phyloP scores from a whole-genome alignment of 2,113 vertebrate genomes.

The Pluvianellus socialis region DNA sequence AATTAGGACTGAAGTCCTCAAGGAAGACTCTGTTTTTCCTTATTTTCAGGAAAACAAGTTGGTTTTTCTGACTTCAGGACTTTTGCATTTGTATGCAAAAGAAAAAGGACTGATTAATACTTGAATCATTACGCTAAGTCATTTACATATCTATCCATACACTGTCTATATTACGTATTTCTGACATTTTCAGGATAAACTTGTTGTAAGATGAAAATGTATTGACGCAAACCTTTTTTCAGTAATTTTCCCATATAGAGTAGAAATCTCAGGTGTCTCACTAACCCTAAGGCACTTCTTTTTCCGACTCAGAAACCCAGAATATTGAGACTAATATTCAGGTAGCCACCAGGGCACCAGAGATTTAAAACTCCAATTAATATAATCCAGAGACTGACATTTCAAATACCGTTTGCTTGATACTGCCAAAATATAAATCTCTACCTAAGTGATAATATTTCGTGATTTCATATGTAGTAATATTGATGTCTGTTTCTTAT shows the following conservation, averaged over 20 bases:
- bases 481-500: too few species aligned
- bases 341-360: background rate
- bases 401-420: background rate
- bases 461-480: background rate
- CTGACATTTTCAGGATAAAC: background rate
- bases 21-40: background rate
- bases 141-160: background rate
- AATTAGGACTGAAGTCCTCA: background rate
- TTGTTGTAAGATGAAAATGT: background rate
- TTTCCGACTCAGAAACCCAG: background rate
- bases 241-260: background rate
- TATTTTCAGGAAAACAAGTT: background rate
- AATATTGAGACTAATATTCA: background rate
- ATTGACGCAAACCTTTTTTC: background rate
- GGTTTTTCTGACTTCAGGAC: background rate
- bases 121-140: background rate
- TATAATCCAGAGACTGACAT: background rate
- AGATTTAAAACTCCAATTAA: background rate
- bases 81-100: background rate
- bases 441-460: background rate
- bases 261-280: background rate
- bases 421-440: background rate
- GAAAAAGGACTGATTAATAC: background rate
- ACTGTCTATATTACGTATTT: background rate
- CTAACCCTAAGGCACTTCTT: background rate